Conservation (phyloP, 2,888 invertebrate species). For the Diplazon laetatorius region DNA sequence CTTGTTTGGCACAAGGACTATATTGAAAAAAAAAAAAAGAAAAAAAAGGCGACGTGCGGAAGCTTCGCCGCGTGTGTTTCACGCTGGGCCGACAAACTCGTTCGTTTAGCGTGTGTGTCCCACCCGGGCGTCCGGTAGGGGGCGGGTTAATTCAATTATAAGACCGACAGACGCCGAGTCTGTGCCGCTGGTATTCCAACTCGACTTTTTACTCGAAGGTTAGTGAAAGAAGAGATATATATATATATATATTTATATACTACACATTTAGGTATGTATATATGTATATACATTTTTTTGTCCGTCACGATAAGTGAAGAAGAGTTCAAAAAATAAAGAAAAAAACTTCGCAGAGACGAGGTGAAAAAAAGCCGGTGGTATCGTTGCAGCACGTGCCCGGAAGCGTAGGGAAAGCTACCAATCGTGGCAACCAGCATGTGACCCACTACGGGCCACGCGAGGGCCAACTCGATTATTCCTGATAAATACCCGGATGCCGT, state of each 20-base stretch:
- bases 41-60: no score
- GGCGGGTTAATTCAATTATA: conserved; percentile 73
- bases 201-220: conserved; percentile 11
- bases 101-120: conserved; percentile 68
- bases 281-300: conserved; percentile 26
- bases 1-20: conserved; percentile 3
- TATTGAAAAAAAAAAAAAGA: no score
- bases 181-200: neutral
- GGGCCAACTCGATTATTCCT: conserved; percentile 55
- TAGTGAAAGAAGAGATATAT: conserved; percentile 24
- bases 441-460: conserved; percentile 32
- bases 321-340: neutral
- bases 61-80: conserved; percentile 19
- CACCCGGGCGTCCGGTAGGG: conserved; percentile 17
- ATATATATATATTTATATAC: no score
- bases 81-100: conserved; percentile 50
- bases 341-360: neutral
- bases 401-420: conserved; percentile 41
- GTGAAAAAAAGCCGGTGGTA: neutral
- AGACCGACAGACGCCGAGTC: conserved; percentile 34
- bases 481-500: conserved; percentile 63
- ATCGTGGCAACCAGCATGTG: conserved; percentile 35
- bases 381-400: conserved; percentile 6
- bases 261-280: no score
- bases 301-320: conserved; percentile 38